Evolutionary conservation across 2,888 invertebrate species (phyloP), one percentile per base, ranked within the genome.

Genomic region (Amaurobius ferox): DNA sequence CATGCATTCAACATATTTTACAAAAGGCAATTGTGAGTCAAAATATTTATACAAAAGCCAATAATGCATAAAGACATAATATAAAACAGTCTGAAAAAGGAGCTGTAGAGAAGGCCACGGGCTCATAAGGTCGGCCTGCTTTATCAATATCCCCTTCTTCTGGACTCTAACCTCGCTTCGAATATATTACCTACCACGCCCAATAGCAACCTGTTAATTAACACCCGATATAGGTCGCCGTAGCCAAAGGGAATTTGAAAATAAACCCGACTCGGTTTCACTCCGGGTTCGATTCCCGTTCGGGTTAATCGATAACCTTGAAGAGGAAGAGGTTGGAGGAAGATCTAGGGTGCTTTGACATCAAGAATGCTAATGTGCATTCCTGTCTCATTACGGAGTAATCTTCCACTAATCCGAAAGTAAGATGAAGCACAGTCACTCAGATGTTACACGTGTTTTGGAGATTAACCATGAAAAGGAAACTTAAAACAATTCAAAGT

Each of bases 151-250:
- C 78, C 70, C 62, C 61, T n/a, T 70, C 26, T 61, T 68, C 5
- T 28, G 40, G 78, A 64, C 55, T 55, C 68, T 61, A 78, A 61
- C 68, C 61, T 68, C 77, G 68, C 23, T 40, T 35, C 26, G 35
- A 62, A 70, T 62, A 39, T 32, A 70, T 78, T 55, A 30, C 44
- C 44, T 64, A 64, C 64, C 78, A 79, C 78, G 70, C 78, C 70
- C 78, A 30, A 7, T 62, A 61, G 30, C 68, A 55, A 78, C 78
- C 68, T 78, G 78, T 29, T 71, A 79, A 79, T 79, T 71, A 79
- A 70, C 40, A 32, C 40, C 70, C 78, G 61, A 70, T 70, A 28
- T 71, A 79, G 70, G 70, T 79, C 78, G 64, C 30, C 6, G n/a
- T 16, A 44, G 70, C 78, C 70, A 39, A 19, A 23, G 62, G 62